Base-by-base conservation (phyloP, 2,797 vertebrate genomes). In the Melopsittacus undulatus region DNA sequence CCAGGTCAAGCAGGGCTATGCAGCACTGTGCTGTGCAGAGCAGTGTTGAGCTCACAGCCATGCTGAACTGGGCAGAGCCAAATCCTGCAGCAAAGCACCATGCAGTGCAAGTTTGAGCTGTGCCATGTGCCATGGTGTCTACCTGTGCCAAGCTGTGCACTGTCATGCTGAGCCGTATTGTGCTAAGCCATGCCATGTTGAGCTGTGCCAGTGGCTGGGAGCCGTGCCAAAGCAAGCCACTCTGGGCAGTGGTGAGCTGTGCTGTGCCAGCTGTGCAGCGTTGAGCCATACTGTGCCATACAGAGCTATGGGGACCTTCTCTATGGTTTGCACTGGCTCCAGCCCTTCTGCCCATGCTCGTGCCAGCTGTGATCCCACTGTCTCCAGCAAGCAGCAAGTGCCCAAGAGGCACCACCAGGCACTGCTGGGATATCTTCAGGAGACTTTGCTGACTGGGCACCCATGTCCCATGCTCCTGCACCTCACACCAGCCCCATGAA, bases 341-440 rank as follows among this genome's bases (percentile, higher is more conserved):
- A 3, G 54, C 32, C 49, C 49, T 19, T 14, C 30, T 42, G 43
- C 70, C 48, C 34, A 13, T 1, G 3, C 36, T 23, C 0, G 1
- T 78, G 42, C 68, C 64, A 42, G 46, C 43, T 0, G 0, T 29
- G 66, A 40, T 11, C 7, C 74, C n/a, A 34, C 22, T 59, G 56
- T 24, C 23, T n/a, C 38, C 68, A 40, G 43, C 34, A 23, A 40
- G 43, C 30, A 36, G 36, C 36, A 36, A 36, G 36, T 36, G 36
- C 36, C 36, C 42, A 12, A 23, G 42, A 64, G 34, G n/a, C 63
- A 45, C 21, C 4, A 6, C 34, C 5, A 4, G 63, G 14, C 38
- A 3, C 66, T 6, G 23, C 4, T 2, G 2, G 57, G 26, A 7
- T 7, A 4, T 3, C 22, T n/a, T n/a, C 0, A 0, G 34, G 45